These are phyloP conservation scores for Nyctereutes procyonoides DNA, from an alignment of 2,113 vertebrate species.

Conservation along the genomic window DNA sequence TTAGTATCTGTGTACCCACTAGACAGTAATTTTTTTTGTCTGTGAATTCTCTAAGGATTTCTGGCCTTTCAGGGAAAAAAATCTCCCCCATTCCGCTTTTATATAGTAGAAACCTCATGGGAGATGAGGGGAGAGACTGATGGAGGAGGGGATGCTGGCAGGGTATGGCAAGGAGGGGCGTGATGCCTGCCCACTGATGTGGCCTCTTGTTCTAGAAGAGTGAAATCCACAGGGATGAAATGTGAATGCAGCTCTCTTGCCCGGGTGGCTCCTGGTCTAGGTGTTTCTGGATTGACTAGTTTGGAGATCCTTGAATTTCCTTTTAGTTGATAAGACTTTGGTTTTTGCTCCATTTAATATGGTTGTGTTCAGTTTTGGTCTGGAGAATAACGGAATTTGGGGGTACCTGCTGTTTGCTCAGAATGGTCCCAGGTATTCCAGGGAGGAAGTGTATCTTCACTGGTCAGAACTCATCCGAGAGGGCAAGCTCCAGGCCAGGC, in stretches of 20 bases:
- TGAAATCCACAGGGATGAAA: background rate
- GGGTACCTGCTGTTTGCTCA: background rate
- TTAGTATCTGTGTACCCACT: background rate
- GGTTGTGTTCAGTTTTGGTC: background rate
- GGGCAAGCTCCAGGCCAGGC: too few species aligned
- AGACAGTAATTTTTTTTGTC: background rate
- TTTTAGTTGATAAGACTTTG: background rate
- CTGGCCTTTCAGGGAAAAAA: background rate
- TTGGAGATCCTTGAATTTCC: background rate
- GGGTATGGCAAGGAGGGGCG: background rate
- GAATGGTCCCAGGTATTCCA: background rate
- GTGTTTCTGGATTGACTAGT: background rate
- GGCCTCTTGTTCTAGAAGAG: background rate
- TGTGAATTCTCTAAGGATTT: background rate
- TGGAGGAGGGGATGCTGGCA: background rate
- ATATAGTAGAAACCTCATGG: fast-evolving
- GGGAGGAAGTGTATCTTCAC: background rate
- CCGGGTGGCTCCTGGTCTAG: background rate
- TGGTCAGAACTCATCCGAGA: background rate
- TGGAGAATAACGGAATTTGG: background rate
- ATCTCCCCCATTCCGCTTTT: background rate
- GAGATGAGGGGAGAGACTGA: background rate
- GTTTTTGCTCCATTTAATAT: background rate
- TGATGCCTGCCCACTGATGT: background rate
- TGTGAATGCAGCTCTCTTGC: background rate